Evolutionary conservation across 2,797 vertebrate genomes (phyloP), one percentile per base, ranked within the genome.

Genomic region (Betta splendens): DNA sequence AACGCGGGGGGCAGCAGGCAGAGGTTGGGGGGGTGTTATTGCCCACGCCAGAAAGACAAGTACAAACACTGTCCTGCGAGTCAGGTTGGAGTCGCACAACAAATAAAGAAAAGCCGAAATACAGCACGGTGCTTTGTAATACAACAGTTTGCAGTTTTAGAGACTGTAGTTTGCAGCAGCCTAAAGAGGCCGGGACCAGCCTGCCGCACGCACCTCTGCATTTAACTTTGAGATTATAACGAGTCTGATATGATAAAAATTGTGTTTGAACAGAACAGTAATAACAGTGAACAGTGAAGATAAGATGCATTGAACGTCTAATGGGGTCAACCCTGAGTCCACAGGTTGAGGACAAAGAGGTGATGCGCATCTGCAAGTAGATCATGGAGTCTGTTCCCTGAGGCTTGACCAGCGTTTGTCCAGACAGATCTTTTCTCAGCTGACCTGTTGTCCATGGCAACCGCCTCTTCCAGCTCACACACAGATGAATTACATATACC

Each of bases 351-450:
- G 63, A 72, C 55, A 60, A 28, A 55, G 21, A 61, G 57, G 28
- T 62, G 54, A 56, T 71, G 71, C 68, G 67, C 26, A 21, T 45
- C 53, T 4, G 13, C 67, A 75, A 68, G 66, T 60, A 62, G 52
- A 81, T 79, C 64, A 77, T 56, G 62, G 36, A 51, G 63, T 66
- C 45, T 50, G 60, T 71, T 67, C 73, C 72, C 57, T 70, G 63
- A 44, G 65, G 72, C 65, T 57, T 16, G 5, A 73, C 61, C 37
- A 49, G 52, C 61, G 60, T 85, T 77, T 85, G 81, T 84, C 64
- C 58, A 71, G 73, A 70, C 56, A 59, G 63, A 83, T 87, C 69
- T 70, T 77, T 75, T 56, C 58, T 82, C 76, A 72, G 69, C 72
- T 48, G 44, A 68, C 54, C 61, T 55, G 72, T 75, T 75, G 74